These are phyloP conservation scores for Brachionus manjavacas DNA, from an alignment of 1,140 invertebrate species.

Conservation along the genomic window DNA sequence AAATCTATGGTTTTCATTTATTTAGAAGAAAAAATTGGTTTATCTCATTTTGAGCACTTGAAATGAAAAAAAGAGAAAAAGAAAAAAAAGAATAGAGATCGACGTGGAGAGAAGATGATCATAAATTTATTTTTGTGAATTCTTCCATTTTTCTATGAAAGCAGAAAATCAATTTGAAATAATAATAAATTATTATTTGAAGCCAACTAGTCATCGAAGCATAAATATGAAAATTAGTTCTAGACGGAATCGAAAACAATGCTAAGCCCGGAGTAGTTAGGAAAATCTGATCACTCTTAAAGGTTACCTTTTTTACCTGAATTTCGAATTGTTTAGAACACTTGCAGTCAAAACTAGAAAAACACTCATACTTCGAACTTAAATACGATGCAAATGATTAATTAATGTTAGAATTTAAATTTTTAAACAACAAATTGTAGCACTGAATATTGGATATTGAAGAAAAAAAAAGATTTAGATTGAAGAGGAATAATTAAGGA, in stretches of 20 bases:
- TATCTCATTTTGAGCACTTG: slow-evolving; percentile 3
- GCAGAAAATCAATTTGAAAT: slow-evolving; percentile 34
- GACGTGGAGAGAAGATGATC: background rate
- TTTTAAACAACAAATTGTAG: slow-evolving; percentile 25
- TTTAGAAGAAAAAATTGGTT: background rate
- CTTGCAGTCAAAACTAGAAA: background rate
- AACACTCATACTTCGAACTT: background rate
- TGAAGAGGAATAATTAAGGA: slow-evolving; percentile 5
- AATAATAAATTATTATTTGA: slow-evolving; percentile 34
- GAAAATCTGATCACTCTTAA: background rate
- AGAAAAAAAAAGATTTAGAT: background rate
- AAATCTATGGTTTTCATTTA: background rate
- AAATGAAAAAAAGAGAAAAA: background rate
- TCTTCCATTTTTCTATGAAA: background rate
- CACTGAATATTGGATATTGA: slow-evolving; percentile 10
- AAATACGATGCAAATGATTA: background rate
- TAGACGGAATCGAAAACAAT: background rate
- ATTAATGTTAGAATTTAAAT: slow-evolving; percentile 21
- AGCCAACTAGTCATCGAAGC: slow-evolving; percentile 15
- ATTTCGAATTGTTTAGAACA: background rate
- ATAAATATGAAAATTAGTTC: slow-evolving; percentile 32
- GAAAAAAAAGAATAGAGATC: background rate
- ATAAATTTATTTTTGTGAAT: slow-evolving; percentile 10
- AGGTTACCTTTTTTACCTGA: background rate
- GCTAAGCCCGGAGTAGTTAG: background rate